Conservation (phyloP, 2,113 vertebrate species). For the Tor tambroides region DNA sequence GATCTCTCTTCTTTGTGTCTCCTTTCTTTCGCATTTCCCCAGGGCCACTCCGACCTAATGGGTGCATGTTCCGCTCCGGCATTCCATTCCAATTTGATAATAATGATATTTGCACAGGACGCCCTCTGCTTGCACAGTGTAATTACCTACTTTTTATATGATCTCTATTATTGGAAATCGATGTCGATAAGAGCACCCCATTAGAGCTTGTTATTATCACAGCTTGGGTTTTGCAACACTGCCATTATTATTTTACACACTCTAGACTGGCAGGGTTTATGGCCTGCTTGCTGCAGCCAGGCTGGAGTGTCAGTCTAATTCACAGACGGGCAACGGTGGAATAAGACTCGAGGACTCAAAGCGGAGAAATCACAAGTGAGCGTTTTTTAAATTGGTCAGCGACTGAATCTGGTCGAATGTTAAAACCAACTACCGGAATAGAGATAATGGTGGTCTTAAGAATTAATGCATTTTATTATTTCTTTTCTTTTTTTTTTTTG, state of each 20-base stretch:
- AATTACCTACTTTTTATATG: constrained; percentile 68
- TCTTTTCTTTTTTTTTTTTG: no score
- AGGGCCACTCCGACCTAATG: constrained; percentile 52
- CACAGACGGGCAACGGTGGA: constrained; percentile 14
- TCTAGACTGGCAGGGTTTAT: constrained; percentile 56
- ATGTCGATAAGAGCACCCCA: constrained; percentile 66
- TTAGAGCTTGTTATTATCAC: constrained; percentile 68
- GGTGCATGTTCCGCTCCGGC: constrained; percentile 55
- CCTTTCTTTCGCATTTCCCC: constrained; percentile 51
- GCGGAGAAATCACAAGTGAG: constrained; percentile 29
- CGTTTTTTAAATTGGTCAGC: neutral
- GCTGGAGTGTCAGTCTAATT: constrained; percentile 43
- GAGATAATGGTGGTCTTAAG: constrained; percentile 8
- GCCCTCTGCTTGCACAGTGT: constrained; percentile 65
- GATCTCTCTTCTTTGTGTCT: constrained; percentile 43
- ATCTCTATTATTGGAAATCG: constrained; percentile 68
- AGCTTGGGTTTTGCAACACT: constrained; percentile 65
- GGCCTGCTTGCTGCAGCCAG: constrained; percentile 41
- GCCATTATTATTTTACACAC: constrained; percentile 65
- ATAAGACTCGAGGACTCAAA: constrained; percentile 44
- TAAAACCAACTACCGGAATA: neutral
- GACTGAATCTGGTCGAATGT: neutral
- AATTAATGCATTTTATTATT: neutral
- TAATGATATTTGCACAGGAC: constrained; percentile 67
- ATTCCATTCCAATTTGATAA: constrained; percentile 66